These are phyloP conservation scores for Dioctria linearis DNA, from an alignment of 2,888 invertebrate species.

Conservation along the genomic window DNA sequence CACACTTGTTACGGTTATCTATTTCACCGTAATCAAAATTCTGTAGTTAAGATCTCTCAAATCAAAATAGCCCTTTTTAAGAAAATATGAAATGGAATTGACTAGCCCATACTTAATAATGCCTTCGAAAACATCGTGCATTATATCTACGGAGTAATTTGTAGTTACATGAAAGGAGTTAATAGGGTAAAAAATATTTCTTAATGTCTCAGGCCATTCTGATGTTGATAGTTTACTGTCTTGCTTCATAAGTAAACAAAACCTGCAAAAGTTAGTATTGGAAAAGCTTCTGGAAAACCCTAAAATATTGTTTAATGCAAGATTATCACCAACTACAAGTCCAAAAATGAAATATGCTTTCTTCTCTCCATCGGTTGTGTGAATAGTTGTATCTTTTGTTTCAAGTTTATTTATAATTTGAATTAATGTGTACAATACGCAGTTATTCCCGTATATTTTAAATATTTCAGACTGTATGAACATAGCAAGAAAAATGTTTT, in stretches of 20 bases:
- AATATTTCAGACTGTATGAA: too few species aligned
- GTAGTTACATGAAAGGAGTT: constrained; percentile 50
- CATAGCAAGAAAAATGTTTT: too few species aligned
- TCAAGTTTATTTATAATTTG: too few species aligned
- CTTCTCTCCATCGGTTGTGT: background rate
- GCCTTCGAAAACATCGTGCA: constrained; percentile 54
- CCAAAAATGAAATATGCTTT: constrained; percentile 38
- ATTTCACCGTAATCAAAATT: constrained; percentile 7
- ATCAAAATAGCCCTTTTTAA: constrained; percentile 11
- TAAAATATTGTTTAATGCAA: constrained; percentile 30
- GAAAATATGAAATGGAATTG: constrained; percentile 16
- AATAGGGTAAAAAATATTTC: constrained; percentile 45
- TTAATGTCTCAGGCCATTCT: background rate
- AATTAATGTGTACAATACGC: too few species aligned
- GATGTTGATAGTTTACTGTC: constrained; percentile 23
- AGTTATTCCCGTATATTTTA: too few species aligned
- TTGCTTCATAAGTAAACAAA: background rate
- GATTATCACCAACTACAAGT: constrained; percentile 52
- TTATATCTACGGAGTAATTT: constrained; percentile 54
- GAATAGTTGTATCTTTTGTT: background rate
- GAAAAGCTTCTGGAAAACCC: constrained; percentile 1
- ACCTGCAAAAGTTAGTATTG: background rate
- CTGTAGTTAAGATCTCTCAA: constrained; percentile 18
- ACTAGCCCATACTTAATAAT: background rate
- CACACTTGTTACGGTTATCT: constrained; percentile 5